These are phyloP conservation scores for Periophthalmus modestus DNA, from an alignment of 2,113 vertebrate genomes.

Conservation along the genomic window DNA sequence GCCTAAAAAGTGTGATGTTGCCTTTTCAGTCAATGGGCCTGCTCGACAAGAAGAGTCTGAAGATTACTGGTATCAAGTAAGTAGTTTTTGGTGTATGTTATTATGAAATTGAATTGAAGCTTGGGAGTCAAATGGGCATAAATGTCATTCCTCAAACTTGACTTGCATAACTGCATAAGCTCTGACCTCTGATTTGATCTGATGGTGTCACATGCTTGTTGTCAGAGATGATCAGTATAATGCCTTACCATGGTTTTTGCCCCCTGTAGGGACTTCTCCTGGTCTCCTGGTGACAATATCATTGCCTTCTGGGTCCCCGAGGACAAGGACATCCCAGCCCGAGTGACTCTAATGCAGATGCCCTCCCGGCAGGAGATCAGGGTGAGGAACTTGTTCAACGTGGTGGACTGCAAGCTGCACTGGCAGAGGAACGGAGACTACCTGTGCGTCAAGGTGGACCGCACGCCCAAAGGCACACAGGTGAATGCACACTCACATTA, in stretches of 20 bases:
- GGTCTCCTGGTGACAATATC: conserved; percentile 98
- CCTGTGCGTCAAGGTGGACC: conserved; percentile 95
- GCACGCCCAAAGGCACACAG: conserved; percentile 95
- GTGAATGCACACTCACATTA: conserved; percentile 52
- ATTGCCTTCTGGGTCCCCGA: conserved; percentile 99
- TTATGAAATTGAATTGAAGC: background rate
- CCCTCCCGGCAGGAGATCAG: conserved; percentile 94
- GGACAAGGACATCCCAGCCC: conserved; percentile 97
- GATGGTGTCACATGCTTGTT: too few species aligned
- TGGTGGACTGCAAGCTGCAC: conserved; percentile 96
- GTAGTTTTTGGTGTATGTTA: background rate
- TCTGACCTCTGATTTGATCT: too few species aligned
- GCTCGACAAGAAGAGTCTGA: conserved; percentile 98
- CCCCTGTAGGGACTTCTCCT: conserved; percentile 90
- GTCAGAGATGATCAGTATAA: too few species aligned
- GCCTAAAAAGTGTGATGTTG: background rate
- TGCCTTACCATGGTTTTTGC: background rate
- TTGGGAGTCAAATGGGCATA: background rate
- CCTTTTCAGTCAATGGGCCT: conserved; percentile 91
- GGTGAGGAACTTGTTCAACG: conserved; percentile 95
- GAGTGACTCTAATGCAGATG: conserved; percentile 97
- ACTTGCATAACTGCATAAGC: background rate
- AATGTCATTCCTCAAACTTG: background rate
- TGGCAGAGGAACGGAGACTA: conserved; percentile 99
- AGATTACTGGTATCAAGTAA: conserved; percentile 96